Evolutionary conservation across 2,113 vertebrate species (phyloP).

Genomic region (Pedionomus torquatus): DNA sequence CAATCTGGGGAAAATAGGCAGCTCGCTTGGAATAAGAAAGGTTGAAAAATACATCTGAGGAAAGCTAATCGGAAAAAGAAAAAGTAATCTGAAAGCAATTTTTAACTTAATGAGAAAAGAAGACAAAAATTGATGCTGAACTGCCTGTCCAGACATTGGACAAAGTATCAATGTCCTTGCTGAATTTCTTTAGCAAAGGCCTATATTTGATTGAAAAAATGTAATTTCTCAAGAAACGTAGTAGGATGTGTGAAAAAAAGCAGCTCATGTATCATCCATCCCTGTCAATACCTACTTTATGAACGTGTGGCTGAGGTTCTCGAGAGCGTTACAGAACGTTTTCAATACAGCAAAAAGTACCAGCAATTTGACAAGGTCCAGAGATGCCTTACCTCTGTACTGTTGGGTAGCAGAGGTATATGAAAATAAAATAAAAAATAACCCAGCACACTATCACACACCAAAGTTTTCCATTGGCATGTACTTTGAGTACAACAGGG

Average conservation of each 20-base stretch:
- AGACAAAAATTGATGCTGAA: not conserved
- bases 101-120: not conserved
- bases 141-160: not conserved
- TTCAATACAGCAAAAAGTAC: not conserved
- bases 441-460: not conserved
- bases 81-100: not conserved
- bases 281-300: not conserved
- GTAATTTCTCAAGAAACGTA: not conserved
- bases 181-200: not conserved
- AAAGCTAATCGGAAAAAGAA: not conserved
- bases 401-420: not conserved
- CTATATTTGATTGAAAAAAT: not conserved
- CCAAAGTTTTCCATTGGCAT: not conserved
- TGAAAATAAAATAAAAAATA: not conserved
- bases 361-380: not conserved
- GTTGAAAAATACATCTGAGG: not conserved
- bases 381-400: not conserved
- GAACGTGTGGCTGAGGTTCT: not conserved
- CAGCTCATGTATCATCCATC: not conserved
- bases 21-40: not conserved
- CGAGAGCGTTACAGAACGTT: not conserved
- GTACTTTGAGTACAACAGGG: not conserved
- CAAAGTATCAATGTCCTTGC: not conserved
- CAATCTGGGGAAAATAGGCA: not conserved
- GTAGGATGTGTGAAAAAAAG: not conserved